These are phyloP conservation scores for Microchrysa polita DNA, from an alignment of 2,888 invertebrate genomes.

Conservation along the genomic window DNA sequence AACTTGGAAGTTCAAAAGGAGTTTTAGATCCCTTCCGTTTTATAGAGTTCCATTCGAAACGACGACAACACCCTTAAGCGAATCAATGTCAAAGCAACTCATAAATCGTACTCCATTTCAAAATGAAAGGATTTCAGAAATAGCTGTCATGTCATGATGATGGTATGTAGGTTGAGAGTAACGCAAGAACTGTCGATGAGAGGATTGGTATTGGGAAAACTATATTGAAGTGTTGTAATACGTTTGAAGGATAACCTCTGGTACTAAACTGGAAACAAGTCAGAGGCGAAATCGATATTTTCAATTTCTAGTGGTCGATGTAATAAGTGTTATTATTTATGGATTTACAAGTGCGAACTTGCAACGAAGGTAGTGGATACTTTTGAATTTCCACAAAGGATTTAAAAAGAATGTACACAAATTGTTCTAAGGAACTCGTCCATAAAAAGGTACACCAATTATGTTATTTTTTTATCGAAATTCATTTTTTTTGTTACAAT, in stretches of 20 bases:
- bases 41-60: no score
- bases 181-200: background rate
- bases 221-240: background rate
- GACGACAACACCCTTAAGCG: constrained; percentile 5
- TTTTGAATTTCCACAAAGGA: no score
- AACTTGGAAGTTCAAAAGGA: no score
- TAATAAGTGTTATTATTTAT: no score
- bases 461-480: no score
- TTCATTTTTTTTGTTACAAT: no score
- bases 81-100: constrained; percentile 12
- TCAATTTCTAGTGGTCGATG: background rate
- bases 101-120: constrained; percentile 2
- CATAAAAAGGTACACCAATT: no score
- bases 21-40: no score
- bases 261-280: background rate
- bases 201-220: background rate
- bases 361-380: no score
- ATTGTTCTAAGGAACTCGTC: no score
- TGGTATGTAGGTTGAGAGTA: background rate
- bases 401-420: no score
- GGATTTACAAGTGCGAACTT: no score
- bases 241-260: background rate
- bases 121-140: constrained; percentile 11
- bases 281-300: background rate
- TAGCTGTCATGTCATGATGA: background rate